Conservation (phyloP, 1,140 invertebrate genomes). For the Arion vulgaris region DNA sequence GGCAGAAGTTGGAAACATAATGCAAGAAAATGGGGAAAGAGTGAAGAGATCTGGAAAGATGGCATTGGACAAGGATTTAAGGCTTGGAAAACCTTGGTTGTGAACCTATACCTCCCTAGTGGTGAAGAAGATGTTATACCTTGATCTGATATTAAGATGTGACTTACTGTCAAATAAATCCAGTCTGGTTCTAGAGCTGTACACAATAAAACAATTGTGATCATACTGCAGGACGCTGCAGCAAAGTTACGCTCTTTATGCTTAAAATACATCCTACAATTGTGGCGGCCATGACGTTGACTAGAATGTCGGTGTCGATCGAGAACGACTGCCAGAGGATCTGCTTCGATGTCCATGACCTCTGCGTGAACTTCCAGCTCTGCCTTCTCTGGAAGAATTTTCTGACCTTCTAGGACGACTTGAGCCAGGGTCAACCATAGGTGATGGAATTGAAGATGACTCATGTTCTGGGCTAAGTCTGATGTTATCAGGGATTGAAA, state of each 20-base stretch:
- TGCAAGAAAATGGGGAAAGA: no score
- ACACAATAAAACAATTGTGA: constrained; percentile 65
- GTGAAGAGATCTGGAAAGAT: no score
- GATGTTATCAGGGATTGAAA: background rate
- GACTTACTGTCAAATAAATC: constrained; percentile 31
- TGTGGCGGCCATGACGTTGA: constrained; percentile 41
- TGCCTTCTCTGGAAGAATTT: constrained; percentile 28
- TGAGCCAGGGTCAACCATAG: constrained; percentile 26
- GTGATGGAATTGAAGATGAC: background rate
- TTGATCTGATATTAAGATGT: no score
- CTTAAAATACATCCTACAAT: constrained; percentile 53
- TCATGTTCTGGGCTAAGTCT: background rate
- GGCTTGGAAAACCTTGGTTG: no score
- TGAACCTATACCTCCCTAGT: no score
- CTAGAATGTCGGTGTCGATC: constrained; percentile 48
- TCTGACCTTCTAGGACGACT: background rate
- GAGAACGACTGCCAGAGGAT: constrained; percentile 50
- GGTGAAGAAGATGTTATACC: no score
- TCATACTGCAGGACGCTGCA: constrained; percentile 66
- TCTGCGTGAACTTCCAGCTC: constrained; percentile 43
- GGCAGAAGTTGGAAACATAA: no score
- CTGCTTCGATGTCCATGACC: constrained; percentile 50
- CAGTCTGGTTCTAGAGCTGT: constrained; percentile 64
- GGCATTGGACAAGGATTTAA: no score
- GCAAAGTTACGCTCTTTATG: constrained; percentile 64